Percentiles rank a stretch among this genome's conserved stretches.
Evolutionary conservation across 2,113 vertebrate species (phyloP).

Genomic region (Chauna torquata): DNA sequence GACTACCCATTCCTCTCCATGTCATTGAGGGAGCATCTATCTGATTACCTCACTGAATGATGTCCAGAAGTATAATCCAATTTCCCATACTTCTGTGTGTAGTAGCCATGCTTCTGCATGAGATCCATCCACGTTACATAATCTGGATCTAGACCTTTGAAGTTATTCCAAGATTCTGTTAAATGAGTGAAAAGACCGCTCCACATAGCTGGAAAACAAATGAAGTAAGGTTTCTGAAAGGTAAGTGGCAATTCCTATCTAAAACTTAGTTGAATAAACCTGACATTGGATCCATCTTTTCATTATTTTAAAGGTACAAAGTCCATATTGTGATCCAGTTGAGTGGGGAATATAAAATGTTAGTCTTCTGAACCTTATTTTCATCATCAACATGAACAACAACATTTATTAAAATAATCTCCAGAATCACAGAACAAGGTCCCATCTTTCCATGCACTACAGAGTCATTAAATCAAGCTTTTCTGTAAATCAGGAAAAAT

Average conservation of each 20-base stretch:
- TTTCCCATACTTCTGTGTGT: slow-evolving; percentile 87
- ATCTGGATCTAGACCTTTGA: slow-evolving; percentile 88
- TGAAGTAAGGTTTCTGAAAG: fast-evolving
- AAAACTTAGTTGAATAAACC: not conserved
- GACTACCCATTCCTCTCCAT: not conserved
- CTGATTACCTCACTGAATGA: slow-evolving; percentile 92
- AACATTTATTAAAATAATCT: not conserved
- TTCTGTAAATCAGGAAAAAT: not conserved
- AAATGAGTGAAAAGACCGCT: slow-evolving; percentile 93
- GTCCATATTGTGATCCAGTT: not conserved
- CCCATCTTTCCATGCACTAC: not conserved
- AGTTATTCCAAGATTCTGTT: slow-evolving; percentile 98
- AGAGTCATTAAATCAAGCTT: not conserved
- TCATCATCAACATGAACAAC: not conserved
- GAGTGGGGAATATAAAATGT: not conserved
- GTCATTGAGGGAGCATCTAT: not conserved
- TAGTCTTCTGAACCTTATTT: not conserved
- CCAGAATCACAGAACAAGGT: not conserved
- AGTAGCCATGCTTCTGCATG: slow-evolving; percentile 85
- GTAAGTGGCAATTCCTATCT: not conserved
- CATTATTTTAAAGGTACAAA: not conserved
- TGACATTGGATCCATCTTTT: not conserved
- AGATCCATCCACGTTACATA: slow-evolving; percentile 94
- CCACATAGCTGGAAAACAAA: slow-evolving; percentile 88
- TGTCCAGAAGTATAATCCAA: slow-evolving; percentile 91